Percentiles rank a stretch among this genome's conserved stretches.
phyloP scores from a whole-genome alignment of 2,797 vertebrate species.

The Nyctibius grandis region DNA sequence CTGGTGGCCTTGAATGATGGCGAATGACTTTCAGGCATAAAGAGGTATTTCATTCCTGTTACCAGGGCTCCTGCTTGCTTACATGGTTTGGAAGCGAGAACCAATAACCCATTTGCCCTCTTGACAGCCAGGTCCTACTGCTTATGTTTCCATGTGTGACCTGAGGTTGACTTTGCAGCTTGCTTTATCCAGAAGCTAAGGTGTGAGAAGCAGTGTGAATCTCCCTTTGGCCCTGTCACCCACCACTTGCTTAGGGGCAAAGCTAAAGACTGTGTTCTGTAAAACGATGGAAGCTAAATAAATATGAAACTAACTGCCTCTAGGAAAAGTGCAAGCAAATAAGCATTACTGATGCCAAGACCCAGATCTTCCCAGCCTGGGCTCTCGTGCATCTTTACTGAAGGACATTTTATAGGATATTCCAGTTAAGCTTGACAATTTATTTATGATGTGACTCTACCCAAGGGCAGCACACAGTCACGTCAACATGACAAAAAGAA shows the following conservation, averaged over 20 bases:
- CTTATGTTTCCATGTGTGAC: neutral
- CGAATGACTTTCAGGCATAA: neutral
- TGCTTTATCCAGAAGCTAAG: neutral
- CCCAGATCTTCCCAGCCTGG: neutral
- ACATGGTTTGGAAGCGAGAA: neutral
- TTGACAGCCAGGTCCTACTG: neutral
- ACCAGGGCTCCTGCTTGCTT: constrained; percentile 3
- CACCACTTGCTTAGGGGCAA: neutral
- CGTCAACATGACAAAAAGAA: neutral
- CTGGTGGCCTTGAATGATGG: constrained; percentile 1
- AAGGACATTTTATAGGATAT: neutral
- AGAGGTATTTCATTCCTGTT: neutral
- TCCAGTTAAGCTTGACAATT: neutral
- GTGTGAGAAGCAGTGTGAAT: neutral
- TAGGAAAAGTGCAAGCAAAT: neutral
- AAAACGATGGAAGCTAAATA: neutral
- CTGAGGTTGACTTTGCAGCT: neutral
- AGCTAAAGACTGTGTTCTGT: neutral
- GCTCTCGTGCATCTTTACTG: neutral
- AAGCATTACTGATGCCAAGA: neutral
- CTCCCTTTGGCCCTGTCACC: neutral
- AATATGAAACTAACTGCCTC: neutral
- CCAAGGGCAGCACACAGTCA: neutral
- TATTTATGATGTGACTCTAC: constrained; percentile 32
- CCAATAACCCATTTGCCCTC: neutral